These are phyloP conservation scores for Clitarchus hookeri DNA, from an alignment of 2,888 invertebrate species.

Conservation along the genomic window DNA sequence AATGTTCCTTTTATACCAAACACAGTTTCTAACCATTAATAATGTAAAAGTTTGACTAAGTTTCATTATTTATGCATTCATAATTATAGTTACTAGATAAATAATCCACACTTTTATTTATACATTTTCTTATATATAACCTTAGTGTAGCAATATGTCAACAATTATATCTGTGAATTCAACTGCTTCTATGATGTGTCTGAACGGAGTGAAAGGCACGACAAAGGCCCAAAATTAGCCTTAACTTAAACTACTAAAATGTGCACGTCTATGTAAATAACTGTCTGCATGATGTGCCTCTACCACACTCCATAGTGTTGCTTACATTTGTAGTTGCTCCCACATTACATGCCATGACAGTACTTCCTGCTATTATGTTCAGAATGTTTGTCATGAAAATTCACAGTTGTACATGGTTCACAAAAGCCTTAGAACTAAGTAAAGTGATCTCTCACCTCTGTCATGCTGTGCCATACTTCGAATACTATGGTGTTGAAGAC, in stretches of 20 bases:
- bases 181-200: neutral
- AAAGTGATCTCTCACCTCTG: neutral
- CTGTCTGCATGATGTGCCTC: constrained; percentile 15
- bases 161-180: neutral
- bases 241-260: neutral
- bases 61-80: too few species aligned
- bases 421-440: neutral
- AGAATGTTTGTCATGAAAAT: constrained; percentile 14
- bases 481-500: too few species aligned
- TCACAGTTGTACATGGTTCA: neutral
- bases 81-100: too few species aligned
- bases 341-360: neutral
- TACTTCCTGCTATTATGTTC: neutral
- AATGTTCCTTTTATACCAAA: too few species aligned
- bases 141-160: neutral
- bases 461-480: neutral
- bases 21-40: too few species aligned
- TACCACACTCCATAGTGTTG: neutral
- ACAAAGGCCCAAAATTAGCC: constrained; percentile 40
- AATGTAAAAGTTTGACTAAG: too few species aligned
- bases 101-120: too few species aligned
- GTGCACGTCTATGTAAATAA: constrained; percentile 20
- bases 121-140: too few species aligned
- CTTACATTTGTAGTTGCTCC: neutral
- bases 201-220: constrained; percentile 38